Evolutionary conservation across 2,888 invertebrate species (phyloP).

Genomic region (Nemapogon koenigi): DNA sequence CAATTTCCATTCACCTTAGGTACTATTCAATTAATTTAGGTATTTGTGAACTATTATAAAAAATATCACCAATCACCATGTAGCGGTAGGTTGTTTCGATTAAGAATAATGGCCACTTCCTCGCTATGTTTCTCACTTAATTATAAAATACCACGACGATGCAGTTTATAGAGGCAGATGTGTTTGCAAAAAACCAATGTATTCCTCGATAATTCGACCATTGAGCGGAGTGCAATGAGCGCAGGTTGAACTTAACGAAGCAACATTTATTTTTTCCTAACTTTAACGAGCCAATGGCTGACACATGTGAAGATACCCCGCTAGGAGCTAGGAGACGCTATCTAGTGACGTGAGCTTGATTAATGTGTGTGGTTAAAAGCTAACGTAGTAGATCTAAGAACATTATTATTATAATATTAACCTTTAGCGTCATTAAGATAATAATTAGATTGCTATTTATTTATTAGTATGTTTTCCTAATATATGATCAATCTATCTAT

Average conservation of each 20-base stretch:
- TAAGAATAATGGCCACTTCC: slow-evolving; percentile 31
- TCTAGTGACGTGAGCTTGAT: slow-evolving; percentile 16
- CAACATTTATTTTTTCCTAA: slow-evolving; percentile 26
- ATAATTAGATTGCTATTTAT: no score
- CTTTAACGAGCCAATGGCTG: slow-evolving; percentile 17
- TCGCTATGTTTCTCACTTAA: slow-evolving; percentile 44
- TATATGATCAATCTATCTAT: no score
- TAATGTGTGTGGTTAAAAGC: no score
- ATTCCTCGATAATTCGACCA: slow-evolving; percentile 32
- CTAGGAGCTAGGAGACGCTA: slow-evolving; percentile 14
- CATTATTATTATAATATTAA: no score
- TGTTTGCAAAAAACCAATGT: slow-evolving; percentile 33
- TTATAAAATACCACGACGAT: slow-evolving; percentile 35
- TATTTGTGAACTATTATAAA: no score
- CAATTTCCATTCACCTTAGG: no score
- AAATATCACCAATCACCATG: no score
- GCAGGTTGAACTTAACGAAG: slow-evolving; percentile 26
- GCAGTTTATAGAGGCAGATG: slow-evolving; percentile 31
- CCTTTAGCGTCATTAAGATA: no score
- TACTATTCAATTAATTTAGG: no score
- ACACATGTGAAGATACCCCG: no score
- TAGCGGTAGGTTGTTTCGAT: slow-evolving; percentile 21
- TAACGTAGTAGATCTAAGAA: no score
- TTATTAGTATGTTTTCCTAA: no score
- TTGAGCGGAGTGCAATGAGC: slow-evolving; percentile 23